A percentile compares a stretch with the other conserved stretches of the same genome.
Conservation (phyloP, 2,113 vertebrate species). For the Nothobranchius furzeri region DNA sequence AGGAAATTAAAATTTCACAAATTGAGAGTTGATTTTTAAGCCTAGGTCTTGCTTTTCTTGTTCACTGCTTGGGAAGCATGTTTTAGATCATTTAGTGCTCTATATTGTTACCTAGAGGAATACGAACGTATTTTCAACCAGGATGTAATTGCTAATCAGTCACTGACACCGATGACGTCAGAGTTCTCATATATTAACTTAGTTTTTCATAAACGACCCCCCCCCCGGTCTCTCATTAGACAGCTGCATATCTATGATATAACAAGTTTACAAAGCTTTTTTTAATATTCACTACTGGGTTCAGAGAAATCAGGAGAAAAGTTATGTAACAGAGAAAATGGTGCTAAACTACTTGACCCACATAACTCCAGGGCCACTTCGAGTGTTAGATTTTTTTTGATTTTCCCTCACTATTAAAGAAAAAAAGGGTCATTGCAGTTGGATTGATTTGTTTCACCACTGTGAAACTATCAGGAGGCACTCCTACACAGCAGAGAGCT, state of each 20-base stretch:
- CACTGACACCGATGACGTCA: not conserved
- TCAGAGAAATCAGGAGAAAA: not conserved
- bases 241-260: not conserved
- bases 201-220: conserved; percentile 17
- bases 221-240: conserved; percentile 5
- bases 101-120: conserved; percentile 15
- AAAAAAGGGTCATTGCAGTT: not conserved
- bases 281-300: not conserved
- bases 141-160: not conserved
- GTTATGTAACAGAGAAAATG: conserved; percentile 1
- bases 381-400: not conserved
- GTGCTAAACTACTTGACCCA: conserved; percentile 31
- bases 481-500: no score
- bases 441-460: no score
- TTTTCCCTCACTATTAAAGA: not conserved
- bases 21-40: no score
- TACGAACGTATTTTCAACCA: conserved; percentile 8
- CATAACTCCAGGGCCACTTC: not conserved
- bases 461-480: no score
- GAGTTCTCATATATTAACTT: not conserved
- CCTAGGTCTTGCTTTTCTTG: no score
- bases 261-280: not conserved
- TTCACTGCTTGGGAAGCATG: not conserved
- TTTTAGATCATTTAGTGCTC: not conserved
- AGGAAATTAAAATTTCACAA: no score